Percentiles rank a stretch among this genome's conserved stretches.
Conservation (phyloP, 2,888 invertebrate genomes). For the Anoplius nigerrimus region DNA sequence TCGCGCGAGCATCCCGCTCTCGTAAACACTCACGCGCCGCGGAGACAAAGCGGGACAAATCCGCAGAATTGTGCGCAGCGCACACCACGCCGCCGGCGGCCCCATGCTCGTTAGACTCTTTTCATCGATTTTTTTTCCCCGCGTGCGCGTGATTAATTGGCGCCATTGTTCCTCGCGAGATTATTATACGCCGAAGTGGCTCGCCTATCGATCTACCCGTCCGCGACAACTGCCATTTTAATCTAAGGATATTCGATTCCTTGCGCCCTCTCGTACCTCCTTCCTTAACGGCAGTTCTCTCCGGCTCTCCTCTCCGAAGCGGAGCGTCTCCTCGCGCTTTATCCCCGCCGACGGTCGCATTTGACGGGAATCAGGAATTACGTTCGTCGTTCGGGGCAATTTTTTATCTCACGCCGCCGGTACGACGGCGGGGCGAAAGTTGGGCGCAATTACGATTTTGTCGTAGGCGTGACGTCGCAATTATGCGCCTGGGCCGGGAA, state of each 20-base stretch:
- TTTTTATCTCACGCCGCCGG: not conserved
- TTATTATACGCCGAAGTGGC: conserved; percentile 34
- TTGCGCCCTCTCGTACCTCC: no score
- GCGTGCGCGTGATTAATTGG: conserved; percentile 50
- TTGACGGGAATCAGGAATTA: not conserved
- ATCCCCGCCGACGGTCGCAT: not conserved
- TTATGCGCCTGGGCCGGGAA: no score
- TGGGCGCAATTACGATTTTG: no score
- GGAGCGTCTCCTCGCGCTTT: not conserved
- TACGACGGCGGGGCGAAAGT: no score
- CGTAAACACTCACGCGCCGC: not conserved
- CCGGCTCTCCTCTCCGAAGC: not conserved
- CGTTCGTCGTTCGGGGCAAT: not conserved
- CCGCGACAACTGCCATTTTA: conserved; percentile 33
- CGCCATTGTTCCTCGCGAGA: conserved; percentile 44
- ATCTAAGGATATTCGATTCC: not conserved
- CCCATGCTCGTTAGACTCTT: conserved; percentile 38
- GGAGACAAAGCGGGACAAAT: no score
- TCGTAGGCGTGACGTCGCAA: no score
- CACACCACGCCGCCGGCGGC: conserved; percentile 22
- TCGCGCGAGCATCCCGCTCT: not conserved
- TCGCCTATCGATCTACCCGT: conserved; percentile 22
- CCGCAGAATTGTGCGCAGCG: no score
- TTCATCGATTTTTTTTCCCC: conserved; percentile 44
- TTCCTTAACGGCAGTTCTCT: not conserved